Percentiles rank a stretch among this genome's conserved stretches.
phyloP scores from a whole-genome alignment of 2,113 vertebrate species.

The Alligator mississippiensis region DNA sequence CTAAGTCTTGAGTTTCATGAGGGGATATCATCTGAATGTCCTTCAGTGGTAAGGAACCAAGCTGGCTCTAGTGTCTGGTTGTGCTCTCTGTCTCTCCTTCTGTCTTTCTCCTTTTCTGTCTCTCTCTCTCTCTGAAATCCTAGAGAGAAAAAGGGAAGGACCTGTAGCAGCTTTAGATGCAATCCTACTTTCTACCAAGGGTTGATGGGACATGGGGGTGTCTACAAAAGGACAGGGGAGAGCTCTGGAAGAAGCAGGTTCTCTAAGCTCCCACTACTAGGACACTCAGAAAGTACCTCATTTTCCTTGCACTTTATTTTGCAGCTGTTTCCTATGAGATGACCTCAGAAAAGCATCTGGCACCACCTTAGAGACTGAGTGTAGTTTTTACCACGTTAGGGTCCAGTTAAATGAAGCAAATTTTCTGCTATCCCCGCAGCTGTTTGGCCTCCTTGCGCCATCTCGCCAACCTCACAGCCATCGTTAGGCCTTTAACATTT shows the following conservation, averaged over 20 bases:
- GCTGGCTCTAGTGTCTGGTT: no score
- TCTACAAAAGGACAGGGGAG: neutral
- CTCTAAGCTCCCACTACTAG: neutral
- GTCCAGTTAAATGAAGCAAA: neutral
- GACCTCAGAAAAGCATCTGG: neutral
- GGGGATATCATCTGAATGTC: neutral
- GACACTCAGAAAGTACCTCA: neutral
- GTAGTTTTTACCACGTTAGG: neutral
- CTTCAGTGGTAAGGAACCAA: neutral
- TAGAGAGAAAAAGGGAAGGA: no score
- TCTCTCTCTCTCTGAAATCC: neutral
- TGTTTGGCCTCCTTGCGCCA: neutral
- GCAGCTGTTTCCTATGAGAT: neutral
- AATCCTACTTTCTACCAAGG: neutral
- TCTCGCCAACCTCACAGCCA: neutral
- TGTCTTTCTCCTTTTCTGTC: no score
- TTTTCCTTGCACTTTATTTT: neutral
- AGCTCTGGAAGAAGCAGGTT: neutral
- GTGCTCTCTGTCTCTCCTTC: no score
- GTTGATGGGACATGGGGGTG: neutral
- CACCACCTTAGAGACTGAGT: accelerated
- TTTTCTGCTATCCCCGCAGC: neutral
- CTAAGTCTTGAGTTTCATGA: neutral
- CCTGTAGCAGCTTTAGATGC: no score
- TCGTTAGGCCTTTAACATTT: neutral